A percentile compares a stretch with the other conserved stretches of the same genome.
These are phyloP conservation scores for Scartelaos histophorus DNA, from an alignment of 2,113 vertebrate species.

Conservation along the genomic window DNA sequence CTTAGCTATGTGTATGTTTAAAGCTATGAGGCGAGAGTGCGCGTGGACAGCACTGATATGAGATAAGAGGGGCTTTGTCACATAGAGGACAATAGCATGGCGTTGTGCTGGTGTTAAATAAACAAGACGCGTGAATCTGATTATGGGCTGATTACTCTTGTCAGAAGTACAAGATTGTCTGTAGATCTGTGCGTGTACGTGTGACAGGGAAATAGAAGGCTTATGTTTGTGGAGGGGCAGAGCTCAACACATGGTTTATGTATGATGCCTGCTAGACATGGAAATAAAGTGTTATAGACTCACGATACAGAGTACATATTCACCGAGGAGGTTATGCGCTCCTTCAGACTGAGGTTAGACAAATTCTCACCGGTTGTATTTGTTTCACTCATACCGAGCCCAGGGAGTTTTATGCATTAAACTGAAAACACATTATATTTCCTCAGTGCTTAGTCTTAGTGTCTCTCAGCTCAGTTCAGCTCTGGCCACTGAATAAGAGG, in stretches of 20 bases:
- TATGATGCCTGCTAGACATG: constrained; percentile 38
- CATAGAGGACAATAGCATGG: constrained; percentile 18
- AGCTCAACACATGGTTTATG: constrained; percentile 37
- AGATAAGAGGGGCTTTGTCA: constrained; percentile 7
- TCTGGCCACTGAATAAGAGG: constrained; percentile 2
- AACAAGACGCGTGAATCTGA: background rate
- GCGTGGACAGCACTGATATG: constrained; percentile 10
- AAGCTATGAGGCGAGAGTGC: background rate
- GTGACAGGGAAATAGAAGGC: background rate
- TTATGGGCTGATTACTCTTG: constrained; percentile 20
- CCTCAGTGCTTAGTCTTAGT: background rate
- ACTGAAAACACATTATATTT: constrained; percentile 24
- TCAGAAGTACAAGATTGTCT: background rate
- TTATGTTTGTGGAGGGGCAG: constrained; percentile 16
- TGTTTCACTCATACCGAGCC: constrained; percentile 15
- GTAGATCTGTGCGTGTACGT: constrained; percentile 20
- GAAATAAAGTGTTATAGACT: constrained; percentile 23
- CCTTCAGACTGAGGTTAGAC: constrained; percentile 29
- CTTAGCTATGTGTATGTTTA: background rate
- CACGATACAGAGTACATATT: constrained; percentile 20
- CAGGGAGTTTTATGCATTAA: constrained; percentile 27
- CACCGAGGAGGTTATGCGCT: constrained; percentile 13
- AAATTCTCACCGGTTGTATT: constrained; percentile 11
- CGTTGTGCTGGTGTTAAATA: background rate
- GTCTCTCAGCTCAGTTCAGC: constrained; percentile 1